Conservation (phyloP, 1,140 invertebrate genomes). For the Neotoxoptera formosana region DNA sequence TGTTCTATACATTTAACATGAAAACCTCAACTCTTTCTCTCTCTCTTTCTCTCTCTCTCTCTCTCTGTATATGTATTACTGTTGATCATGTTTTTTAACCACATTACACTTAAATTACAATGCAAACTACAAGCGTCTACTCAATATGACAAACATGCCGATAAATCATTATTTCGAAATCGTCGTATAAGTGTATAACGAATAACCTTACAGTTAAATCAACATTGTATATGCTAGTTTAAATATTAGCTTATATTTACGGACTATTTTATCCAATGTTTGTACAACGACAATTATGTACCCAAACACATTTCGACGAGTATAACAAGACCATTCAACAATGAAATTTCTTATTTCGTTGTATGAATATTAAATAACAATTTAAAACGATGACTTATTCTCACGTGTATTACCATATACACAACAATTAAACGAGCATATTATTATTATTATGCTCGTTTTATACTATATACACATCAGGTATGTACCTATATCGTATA, state of each 20-base stretch:
- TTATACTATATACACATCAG: neutral
- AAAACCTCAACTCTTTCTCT: neutral
- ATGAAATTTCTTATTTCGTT: neutral
- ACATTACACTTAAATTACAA: neutral
- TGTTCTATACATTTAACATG: neutral
- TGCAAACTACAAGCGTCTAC: neutral
- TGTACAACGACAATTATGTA: neutral
- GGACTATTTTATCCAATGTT: neutral
- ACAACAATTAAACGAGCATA: constrained; percentile 15
- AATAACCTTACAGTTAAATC: neutral
- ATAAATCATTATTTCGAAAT: constrained; percentile 19
- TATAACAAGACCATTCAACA: constrained; percentile 6
- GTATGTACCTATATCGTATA: neutral
- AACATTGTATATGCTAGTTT: neutral
- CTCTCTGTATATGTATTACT: too few relatives aligned
- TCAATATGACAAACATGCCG: neutral
- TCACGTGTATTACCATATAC: constrained; percentile 14
- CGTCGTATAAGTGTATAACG: neutral
- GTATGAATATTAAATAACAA: constrained; percentile 16
- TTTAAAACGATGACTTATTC: constrained; percentile 21
- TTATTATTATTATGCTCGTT: neutral
- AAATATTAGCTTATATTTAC: neutral
- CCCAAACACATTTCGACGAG: neutral
- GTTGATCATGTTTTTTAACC: neutral
- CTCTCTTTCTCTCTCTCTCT: too few relatives aligned